Conservation (phyloP, 2,888 invertebrate species). For the Aphrophora alni region DNA sequence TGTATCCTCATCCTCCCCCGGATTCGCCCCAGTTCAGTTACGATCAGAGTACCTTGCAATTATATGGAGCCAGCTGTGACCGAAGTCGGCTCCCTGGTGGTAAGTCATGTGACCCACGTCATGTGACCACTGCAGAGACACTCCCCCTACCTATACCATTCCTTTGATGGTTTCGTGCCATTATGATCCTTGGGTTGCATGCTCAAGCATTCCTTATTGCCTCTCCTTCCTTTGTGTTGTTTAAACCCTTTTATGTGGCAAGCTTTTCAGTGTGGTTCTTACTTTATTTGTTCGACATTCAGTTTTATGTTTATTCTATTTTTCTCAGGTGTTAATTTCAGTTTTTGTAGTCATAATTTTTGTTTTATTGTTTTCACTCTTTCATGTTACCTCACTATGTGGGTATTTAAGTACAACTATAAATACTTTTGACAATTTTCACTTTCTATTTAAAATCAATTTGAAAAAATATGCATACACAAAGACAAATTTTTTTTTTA, state of each 20-base stretch:
- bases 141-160: constrained; percentile 27
- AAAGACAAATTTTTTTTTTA: too few relatives aligned
- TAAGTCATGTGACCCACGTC: constrained; percentile 56
- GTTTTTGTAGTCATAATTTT: too few relatives aligned
- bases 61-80: constrained; percentile 55
- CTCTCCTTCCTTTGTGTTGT: constrained; percentile 19
- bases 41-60: constrained; percentile 62
- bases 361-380: too few relatives aligned
- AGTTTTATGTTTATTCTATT: background rate
- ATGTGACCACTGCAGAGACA: constrained; percentile 47
- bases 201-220: background rate
- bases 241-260: constrained; percentile 34
- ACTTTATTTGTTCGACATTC: constrained; percentile 25
- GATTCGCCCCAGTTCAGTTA: constrained; percentile 63
- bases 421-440: too few relatives aligned
- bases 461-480: too few relatives aligned
- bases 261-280: constrained; percentile 40
- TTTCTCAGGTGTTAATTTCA: background rate
- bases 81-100: constrained; percentile 58
- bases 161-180: too few relatives aligned
- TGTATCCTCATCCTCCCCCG: constrained; percentile 55
- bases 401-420: too few relatives aligned
- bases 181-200: constrained; percentile 33
- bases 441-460: too few relatives aligned
- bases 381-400: background rate